phyloP scores from a whole-genome alignment of 2,797 vertebrate species.

The Taeniopygia guttata region DNA sequence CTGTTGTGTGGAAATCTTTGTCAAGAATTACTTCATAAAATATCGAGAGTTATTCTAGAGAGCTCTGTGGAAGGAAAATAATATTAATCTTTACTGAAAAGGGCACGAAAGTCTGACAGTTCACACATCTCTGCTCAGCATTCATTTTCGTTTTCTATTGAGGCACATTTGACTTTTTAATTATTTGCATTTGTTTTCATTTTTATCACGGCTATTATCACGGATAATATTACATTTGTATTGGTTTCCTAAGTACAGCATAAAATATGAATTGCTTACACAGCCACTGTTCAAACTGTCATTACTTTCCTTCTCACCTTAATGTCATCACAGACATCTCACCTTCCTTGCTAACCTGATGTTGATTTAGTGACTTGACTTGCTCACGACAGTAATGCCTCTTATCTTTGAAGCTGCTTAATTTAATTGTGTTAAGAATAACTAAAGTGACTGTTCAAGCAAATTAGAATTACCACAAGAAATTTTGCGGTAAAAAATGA shows the following conservation, averaged over 20 bases:
- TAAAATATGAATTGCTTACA: background rate
- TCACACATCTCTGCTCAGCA: background rate
- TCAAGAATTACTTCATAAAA: background rate
- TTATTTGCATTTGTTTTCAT: background rate
- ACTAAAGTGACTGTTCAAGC: background rate
- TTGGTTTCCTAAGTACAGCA: background rate
- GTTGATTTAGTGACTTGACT: conserved; percentile 17
- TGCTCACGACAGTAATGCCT: background rate
- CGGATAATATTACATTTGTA: background rate
- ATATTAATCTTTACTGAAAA: conserved; percentile 18
- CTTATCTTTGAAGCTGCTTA: background rate
- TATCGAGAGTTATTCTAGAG: background rate
- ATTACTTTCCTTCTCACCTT: conserved; percentile 6
- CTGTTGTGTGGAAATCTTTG: background rate
- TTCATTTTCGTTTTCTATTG: background rate
- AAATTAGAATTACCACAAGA: background rate
- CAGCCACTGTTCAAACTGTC: background rate
- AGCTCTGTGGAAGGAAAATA: conserved; percentile 30
- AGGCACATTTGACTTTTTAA: background rate
- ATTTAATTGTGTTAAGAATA: background rate
- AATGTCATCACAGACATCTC: background rate
- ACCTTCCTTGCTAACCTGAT: background rate
- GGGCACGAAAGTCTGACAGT: background rate
- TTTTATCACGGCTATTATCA: conserved; percentile 17
- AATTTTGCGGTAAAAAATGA: background rate